These are phyloP conservation scores for Magallana ariakensis DNA, from an alignment of 1,140 invertebrate species.

Conservation along the genomic window DNA sequence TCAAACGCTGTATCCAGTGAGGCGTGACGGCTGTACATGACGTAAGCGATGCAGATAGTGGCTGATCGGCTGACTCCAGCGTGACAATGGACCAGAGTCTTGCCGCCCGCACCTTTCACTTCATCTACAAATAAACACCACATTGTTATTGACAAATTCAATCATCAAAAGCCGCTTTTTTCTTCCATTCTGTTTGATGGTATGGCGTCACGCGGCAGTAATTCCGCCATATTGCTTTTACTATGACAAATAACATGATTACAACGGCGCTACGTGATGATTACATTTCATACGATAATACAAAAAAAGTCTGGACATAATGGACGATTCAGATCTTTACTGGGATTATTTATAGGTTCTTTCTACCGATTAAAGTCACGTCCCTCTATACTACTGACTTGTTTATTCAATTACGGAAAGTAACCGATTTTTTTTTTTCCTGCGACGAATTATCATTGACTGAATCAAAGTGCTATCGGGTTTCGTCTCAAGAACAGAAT, in stretches of 20 bases:
- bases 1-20: constrained; percentile 92
- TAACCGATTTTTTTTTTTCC: too few species aligned
- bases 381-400: too few species aligned
- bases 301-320: too few species aligned
- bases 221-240: neutral
- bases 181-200: constrained; percentile 3
- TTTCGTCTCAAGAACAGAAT: too few species aligned
- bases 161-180: constrained; percentile 16
- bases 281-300: too few species aligned
- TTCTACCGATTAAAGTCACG: too few species aligned
- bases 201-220: neutral
- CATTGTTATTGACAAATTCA: neutral
- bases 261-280: too few species aligned
- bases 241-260: neutral
- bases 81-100: constrained; percentile 95
- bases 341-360: too few species aligned
- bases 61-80: constrained; percentile 95
- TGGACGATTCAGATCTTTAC: too few species aligned
- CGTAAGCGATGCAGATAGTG: constrained; percentile 96
- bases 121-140: constrained; percentile 86
- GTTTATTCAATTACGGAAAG: too few species aligned
- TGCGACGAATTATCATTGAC: too few species aligned
- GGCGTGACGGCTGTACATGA: constrained; percentile 92
- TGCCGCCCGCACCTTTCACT: constrained; percentile 86
- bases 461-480: too few species aligned